phyloP scores from a whole-genome alignment of 2,797 vertebrate species.

The Gymnoscopelus braueri region DNA sequence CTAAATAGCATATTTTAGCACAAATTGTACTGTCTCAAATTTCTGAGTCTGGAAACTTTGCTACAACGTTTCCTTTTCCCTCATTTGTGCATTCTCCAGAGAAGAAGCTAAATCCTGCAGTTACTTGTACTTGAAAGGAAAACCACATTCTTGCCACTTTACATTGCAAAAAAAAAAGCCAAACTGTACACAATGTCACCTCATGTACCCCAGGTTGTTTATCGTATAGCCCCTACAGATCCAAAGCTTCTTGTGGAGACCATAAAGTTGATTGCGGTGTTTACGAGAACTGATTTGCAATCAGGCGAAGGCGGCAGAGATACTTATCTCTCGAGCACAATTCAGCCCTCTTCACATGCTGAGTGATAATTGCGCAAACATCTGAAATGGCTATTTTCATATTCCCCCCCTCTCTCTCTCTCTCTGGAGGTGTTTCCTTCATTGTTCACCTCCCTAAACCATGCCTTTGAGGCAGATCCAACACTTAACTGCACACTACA shows the following conservation, averaged over 20 bases:
- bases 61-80: too few species aligned
- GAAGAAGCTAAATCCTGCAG: too few species aligned
- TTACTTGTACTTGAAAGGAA: too few species aligned
- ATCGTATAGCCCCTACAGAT: conserved; percentile 56
- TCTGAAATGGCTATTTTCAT: conserved; percentile 58
- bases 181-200: conserved; percentile 44
- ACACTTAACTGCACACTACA: conserved; percentile 36
- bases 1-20: too few species aligned
- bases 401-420: conserved; percentile 33
- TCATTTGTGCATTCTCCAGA: too few species aligned
- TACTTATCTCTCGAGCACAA: conserved; percentile 69
- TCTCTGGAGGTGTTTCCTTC: conserved; percentile 33
- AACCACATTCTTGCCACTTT: too few species aligned
- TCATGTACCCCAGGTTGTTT: conserved; percentile 50
- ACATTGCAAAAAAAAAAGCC: conserved; percentile 24
- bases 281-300: conserved; percentile 75
- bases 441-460: background rate
- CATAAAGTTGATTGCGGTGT: conserved; percentile 72
- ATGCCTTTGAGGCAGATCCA: conserved; percentile 40
- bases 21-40: too few species aligned
- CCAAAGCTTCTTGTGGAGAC: conserved; percentile 62
- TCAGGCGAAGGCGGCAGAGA: conserved; percentile 62
- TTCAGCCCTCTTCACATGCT: conserved; percentile 60
- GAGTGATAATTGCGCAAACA: conserved; percentile 73
- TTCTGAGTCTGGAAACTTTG: too few species aligned